Conservation (phyloP, 2,113 vertebrate genomes). For the Entomyzon cyanotis region DNA sequence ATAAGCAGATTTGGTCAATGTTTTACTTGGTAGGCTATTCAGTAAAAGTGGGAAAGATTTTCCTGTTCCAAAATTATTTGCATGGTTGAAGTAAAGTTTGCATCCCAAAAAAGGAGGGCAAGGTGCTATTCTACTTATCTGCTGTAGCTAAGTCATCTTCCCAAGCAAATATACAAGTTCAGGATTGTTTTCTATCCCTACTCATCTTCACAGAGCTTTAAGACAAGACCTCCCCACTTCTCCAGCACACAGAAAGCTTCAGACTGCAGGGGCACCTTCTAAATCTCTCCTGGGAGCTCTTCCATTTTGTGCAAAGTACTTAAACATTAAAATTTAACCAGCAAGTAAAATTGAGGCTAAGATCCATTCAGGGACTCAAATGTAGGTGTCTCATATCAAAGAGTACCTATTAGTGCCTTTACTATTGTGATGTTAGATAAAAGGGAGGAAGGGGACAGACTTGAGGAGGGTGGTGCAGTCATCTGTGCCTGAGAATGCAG, state of each 20-base stretch:
- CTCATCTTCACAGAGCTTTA: not conserved
- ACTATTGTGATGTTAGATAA: not conserved
- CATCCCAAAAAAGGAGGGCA: not conserved
- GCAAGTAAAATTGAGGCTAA: not conserved
- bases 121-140: not conserved
- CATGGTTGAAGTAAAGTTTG: not conserved
- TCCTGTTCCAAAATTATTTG: not conserved
- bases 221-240: not conserved
- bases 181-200: not conserved
- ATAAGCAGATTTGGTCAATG: not conserved
- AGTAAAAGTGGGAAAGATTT: not conserved
- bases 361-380: not conserved
- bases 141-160: not conserved
- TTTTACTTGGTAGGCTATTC: not conserved
- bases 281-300: not conserved
- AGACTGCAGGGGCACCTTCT: not conserved
- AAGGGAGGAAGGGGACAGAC: not conserved
- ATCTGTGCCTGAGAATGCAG: not conserved
- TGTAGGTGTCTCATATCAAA: not conserved
- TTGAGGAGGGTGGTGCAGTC: not conserved
- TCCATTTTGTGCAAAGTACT: constrained; percentile 5
- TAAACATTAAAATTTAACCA: constrained; percentile 22
- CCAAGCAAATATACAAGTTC: not conserved
- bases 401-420: not conserved
- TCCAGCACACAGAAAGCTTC: not conserved